Evolutionary conservation across 2,888 invertebrate genomes (phyloP).

Genomic region (Neoitamus cyanurus): DNA sequence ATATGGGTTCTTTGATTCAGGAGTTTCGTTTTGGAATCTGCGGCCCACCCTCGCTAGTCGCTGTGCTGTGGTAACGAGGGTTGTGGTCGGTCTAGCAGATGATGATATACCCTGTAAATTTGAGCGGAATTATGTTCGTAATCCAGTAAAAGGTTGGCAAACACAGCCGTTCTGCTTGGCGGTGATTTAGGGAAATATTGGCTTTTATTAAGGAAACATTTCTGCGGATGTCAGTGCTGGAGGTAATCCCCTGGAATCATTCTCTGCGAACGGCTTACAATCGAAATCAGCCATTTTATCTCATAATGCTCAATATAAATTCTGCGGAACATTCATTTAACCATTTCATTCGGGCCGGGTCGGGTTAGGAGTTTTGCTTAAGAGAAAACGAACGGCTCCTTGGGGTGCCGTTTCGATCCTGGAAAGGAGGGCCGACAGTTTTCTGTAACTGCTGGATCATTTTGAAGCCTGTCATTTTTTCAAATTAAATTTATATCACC

Average conservation of each 20-base stretch:
- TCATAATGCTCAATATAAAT: neutral
- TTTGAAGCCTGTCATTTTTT: neutral
- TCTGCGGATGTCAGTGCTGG: neutral
- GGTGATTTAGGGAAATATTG: neutral
- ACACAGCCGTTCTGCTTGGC: neutral
- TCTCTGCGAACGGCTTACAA: neutral
- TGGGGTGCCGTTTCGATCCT: neutral
- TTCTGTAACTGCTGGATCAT: neutral
- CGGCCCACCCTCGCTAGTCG: neutral
- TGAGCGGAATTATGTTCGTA: neutral
- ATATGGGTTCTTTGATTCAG: neutral
- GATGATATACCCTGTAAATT: conserved; percentile 5
- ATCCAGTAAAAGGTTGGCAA: neutral
- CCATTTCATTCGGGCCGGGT: neutral
- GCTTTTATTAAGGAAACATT: neutral
- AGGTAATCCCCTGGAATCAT: neutral
- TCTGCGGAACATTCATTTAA: neutral
- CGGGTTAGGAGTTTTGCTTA: neutral
- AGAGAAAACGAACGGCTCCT: neutral
- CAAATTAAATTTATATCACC: conserved; percentile 6
- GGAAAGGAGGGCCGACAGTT: neutral
- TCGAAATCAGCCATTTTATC: neutral
- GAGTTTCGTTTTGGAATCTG: neutral
- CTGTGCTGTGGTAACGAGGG: neutral
- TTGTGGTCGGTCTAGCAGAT: neutral